Evolutionary conservation across 2,888 invertebrate species (phyloP), one percentile per base, ranked within the genome.

Genomic region (Tipula confusa): DNA sequence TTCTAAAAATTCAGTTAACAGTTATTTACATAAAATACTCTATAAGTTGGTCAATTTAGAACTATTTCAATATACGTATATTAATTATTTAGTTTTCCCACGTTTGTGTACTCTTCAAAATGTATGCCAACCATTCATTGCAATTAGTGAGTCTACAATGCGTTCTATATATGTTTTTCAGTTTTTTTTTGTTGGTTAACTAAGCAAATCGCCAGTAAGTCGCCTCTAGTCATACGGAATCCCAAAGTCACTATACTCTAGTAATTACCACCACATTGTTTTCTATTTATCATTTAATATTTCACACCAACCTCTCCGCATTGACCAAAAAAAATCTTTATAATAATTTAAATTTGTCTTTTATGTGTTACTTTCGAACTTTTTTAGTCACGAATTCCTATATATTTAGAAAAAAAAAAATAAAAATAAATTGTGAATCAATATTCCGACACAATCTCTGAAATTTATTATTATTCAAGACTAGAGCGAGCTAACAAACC

Each of bases 311-410:
- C 64, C 64, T 24, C 64, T 24, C 64, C 11, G 15, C 31, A 38
- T 64, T 64, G 64, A 64, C 64, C 64, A 64, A 64, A 64, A 7
- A 64, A 64, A 24, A 24, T 64, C 24, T 64, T 6, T 15, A 33
- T 33, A 33, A 9, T 33, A 9, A 6, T 43, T 64, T 64, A 24
- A 64, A 64, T 64, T 64, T 64, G 64, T 64, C 64, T 64, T 64
- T 64, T 64, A 64, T 64, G 64, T 64, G 64, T 64, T 64, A 64
- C 64, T 64, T 64, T 64, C 64, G 64, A 64, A 64, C 64, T 64
- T 64, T 64, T 64, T 24, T 64, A 64, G 64, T 64, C 64, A 64
- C 64, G 64, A 64, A 64, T 64, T 64, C 64, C 64, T 24, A 64
- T 64, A 64, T n/a, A n/a, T n/a, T n/a, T n/a, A n/a, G n/a, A n/a